A percentile compares a stretch with the other conserved stretches of the same genome.
Conservation (phyloP, 2,113 vertebrate species). For the Fulmarus glacialis region DNA sequence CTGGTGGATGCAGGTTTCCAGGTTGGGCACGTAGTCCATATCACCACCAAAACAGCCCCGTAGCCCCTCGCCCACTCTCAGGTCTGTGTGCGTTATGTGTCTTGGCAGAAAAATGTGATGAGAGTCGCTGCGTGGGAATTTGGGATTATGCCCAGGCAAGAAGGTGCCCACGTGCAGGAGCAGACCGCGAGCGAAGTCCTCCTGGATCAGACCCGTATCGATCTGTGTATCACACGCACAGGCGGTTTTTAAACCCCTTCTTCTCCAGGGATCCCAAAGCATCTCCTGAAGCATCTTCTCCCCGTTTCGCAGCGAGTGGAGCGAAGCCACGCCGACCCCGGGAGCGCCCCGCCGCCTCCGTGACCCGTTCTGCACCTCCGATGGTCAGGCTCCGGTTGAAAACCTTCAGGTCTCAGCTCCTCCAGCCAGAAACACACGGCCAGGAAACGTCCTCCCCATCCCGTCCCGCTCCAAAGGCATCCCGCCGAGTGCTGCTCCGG, state of each 20-base stretch:
- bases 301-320: rapidly evolving
- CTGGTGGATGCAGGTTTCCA: rapidly evolving
- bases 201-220: rapidly evolving
- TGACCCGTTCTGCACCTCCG: rapidly evolving
- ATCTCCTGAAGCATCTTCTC: background rate
- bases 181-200: background rate
- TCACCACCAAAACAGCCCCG: rapidly evolving
- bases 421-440: background rate
- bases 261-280: background rate
- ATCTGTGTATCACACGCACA: rapidly evolving
- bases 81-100: rapidly evolving
- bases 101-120: rapidly evolving
- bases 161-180: rapidly evolving
- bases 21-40: rapidly evolving
- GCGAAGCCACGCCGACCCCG: rapidly evolving
- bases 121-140: background rate
- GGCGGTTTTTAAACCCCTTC: background rate
- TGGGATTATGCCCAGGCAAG: background rate
- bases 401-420: background rate
- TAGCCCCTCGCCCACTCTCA: rapidly evolving
- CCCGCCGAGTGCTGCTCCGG: background rate
- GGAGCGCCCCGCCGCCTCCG: rapidly evolving
- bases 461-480: background rate
- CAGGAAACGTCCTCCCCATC: background rate
- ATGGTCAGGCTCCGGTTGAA: rapidly evolving